Evolutionary conservation across 1,140 invertebrate species (phyloP).

Genomic region (Bombus superbus): DNA sequence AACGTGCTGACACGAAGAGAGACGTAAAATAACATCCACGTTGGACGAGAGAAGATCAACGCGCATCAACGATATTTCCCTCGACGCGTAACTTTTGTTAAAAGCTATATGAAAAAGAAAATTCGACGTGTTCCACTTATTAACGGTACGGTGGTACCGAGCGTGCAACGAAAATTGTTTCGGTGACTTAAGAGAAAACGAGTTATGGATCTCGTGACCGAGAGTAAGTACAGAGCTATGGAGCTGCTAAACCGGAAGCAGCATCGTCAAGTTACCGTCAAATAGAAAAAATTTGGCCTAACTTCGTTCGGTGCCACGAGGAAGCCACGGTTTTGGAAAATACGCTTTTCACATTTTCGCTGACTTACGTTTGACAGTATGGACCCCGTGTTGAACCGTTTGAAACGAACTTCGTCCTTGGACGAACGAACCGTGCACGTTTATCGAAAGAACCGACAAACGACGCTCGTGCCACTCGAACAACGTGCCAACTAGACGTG

Average conservation of each 20-base stretch:
- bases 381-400: constrained; percentile 75
- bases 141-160: not conserved
- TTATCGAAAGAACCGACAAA: not conserved
- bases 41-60: no score
- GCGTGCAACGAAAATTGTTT: not conserved
- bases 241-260: no score
- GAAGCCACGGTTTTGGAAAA: not conserved
- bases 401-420: constrained; percentile 31
- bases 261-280: no score
- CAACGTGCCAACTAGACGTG: not conserved
- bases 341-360: not conserved
- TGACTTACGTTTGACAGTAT: constrained; percentile 75
- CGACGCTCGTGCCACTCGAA: not conserved
- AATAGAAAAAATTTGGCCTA: not conserved
- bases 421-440: not conserved
- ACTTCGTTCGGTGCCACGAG: no score
- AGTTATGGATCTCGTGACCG: no score
- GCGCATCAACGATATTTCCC: no score
- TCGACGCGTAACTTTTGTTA: no score
- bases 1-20: no score
- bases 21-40: no score
- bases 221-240: not conserved
- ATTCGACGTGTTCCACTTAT: not conserved
- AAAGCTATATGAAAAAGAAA: not conserved
- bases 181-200: not conserved